A percentile compares a stretch with the other conserved stretches of the same genome.
Evolutionary conservation across 2,888 invertebrate genomes (phyloP).

Genomic region (Macropis europaea): DNA sequence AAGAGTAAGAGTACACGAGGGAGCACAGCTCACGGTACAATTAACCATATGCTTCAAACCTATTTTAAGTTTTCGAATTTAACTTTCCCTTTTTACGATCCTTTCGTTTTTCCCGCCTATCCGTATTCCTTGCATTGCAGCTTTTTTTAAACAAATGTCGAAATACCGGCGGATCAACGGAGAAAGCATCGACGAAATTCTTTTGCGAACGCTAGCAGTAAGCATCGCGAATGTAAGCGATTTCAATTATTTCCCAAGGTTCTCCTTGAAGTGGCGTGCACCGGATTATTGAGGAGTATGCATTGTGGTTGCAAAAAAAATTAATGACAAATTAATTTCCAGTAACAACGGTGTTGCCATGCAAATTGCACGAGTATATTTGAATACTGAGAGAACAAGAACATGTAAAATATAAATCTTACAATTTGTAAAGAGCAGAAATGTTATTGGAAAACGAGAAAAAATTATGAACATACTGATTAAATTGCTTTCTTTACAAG

Average conservation of each 20-base stretch:
- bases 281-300: constrained; percentile 8
- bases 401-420: too few species aligned
- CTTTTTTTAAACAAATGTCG: too few species aligned
- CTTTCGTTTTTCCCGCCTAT: too few species aligned
- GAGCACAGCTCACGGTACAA: too few species aligned
- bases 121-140: too few species aligned
- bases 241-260: constrained; percentile 44
- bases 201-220: not conserved
- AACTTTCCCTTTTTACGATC: too few species aligned
- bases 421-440: too few species aligned
- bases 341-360: not conserved
- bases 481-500: not conserved
- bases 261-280: constrained; percentile 10
- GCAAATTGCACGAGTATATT: not conserved
- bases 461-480: too few species aligned
- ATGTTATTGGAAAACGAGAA: too few species aligned
- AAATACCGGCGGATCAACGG: not conserved
- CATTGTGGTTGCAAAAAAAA: constrained; percentile 8
- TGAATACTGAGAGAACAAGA: too few species aligned
- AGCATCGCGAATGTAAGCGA: not conserved
- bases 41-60: not conserved
- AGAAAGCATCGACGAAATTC: not conserved
- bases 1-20: too few species aligned
- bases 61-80: not conserved
- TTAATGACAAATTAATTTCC: not conserved